phyloP scores from a whole-genome alignment of 1,140 invertebrate genomes.

The Cotesia typhae region DNA sequence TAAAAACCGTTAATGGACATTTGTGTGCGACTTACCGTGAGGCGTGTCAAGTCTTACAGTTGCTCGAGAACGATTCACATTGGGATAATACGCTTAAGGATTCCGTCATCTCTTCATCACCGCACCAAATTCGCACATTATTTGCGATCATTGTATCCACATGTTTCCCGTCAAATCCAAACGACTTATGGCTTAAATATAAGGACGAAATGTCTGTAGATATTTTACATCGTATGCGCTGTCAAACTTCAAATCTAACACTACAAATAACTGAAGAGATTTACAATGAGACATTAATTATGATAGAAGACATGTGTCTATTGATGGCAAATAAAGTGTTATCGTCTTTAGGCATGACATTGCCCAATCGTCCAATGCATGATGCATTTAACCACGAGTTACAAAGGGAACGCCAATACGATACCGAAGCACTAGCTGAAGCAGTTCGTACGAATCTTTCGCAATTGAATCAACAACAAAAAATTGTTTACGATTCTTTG shows the following conservation, averaged over 20 bases:
- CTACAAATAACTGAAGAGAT: conserved; percentile 47
- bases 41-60: conserved; percentile 53
- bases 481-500: conserved; percentile 51
- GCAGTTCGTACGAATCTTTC: conserved; percentile 52
- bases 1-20: conserved; percentile 60
- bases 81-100: conserved; percentile 59
- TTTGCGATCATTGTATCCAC: conserved; percentile 58
- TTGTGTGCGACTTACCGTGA: conserved; percentile 54
- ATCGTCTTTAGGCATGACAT: conserved; percentile 59
- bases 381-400: conserved; percentile 52
- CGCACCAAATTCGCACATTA: conserved; percentile 58
- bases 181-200: conserved; percentile 55
- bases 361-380: conserved; percentile 53
- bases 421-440: conserved; percentile 45
- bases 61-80: conserved; percentile 57
- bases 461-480: conserved; percentile 55
- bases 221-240: conserved; percentile 20
- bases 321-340: too few relatives aligned
- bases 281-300: conserved; percentile 57
- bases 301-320: conserved; percentile 53
- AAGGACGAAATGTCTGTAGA: conserved; percentile 53
- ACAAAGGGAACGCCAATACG: conserved; percentile 53
- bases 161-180: conserved; percentile 54
- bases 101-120: conserved; percentile 46
- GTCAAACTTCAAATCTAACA: background rate